phyloP scores from a whole-genome alignment of 2,888 invertebrate genomes.

The Halictus ligatus region DNA sequence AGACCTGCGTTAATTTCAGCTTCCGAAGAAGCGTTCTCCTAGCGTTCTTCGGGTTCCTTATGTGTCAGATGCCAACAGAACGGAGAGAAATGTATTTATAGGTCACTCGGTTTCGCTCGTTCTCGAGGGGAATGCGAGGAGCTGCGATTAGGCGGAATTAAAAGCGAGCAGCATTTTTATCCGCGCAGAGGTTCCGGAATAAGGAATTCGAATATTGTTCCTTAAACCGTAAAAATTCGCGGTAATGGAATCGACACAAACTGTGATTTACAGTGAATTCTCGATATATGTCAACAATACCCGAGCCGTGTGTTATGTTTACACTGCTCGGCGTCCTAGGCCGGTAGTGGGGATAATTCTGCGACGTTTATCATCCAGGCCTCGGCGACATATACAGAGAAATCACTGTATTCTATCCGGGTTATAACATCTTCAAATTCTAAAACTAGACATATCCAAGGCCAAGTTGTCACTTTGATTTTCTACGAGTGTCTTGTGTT shows the following conservation, averaged over 20 bases:
- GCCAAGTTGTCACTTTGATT: no score
- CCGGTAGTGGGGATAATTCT: no score
- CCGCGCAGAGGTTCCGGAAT: background rate
- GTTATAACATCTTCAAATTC: no score
- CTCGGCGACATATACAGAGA: no score
- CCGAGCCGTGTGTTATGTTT: no score
- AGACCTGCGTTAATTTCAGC: constrained; percentile 56
- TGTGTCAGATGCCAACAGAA: background rate
- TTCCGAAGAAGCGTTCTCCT: constrained; percentile 51
- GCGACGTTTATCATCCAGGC: no score
- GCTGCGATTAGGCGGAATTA: constrained; percentile 16
- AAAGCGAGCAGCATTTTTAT: background rate
- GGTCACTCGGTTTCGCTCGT: constrained; percentile 24
- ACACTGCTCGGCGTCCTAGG: no score
- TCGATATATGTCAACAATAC: no score
- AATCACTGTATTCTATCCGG: no score
- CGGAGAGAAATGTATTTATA: constrained; percentile 33
- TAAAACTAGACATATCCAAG: background rate
- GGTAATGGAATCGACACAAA: background rate
- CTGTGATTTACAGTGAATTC: no score
- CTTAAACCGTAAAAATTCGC: background rate
- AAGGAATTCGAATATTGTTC: background rate
- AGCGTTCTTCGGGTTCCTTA: constrained; percentile 2
- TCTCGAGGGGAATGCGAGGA: constrained; percentile 23
- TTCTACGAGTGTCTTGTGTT: background rate